Evolutionary conservation across 2,113 vertebrate genomes (phyloP).

Genomic region (Cathartes aura): DNA sequence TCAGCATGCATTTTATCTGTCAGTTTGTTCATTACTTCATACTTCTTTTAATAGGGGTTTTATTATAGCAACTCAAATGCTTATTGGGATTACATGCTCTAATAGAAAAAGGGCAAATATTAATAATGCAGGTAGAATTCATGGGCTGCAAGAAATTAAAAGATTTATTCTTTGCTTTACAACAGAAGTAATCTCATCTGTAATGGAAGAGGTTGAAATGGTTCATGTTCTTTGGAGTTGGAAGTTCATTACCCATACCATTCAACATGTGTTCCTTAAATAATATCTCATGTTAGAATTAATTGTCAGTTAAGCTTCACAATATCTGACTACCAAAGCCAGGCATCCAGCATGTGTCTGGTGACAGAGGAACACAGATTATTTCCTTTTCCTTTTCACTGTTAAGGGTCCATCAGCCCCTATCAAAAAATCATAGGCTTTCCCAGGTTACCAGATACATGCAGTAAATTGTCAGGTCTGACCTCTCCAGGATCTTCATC

Average conservation of each 20-base stretch:
- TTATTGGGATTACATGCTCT: neutral
- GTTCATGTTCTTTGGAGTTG: neutral
- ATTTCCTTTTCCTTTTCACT: neutral
- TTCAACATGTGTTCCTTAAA: neutral
- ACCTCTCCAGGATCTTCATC: neutral
- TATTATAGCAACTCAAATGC: neutral
- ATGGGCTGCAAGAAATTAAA: neutral
- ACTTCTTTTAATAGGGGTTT: neutral
- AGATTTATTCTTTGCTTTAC: neutral
- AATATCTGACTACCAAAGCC: neutral
- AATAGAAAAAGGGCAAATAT: neutral
- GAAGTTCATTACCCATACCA: neutral
- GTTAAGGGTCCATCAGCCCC: neutral
- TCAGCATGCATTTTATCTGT: neutral
- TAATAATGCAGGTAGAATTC: neutral
- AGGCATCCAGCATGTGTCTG: fast-evolving
- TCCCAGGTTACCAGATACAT: neutral
- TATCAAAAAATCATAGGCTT: neutral
- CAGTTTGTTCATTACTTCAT: neutral
- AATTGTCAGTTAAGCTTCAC: neutral
- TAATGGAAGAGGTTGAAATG: neutral
- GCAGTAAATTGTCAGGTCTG: neutral
- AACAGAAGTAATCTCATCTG: neutral
- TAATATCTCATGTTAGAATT: neutral
- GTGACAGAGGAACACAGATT: neutral